Evolutionary conservation across 2,113 vertebrate species (phyloP).

Genomic region (Passer domesticus): DNA sequence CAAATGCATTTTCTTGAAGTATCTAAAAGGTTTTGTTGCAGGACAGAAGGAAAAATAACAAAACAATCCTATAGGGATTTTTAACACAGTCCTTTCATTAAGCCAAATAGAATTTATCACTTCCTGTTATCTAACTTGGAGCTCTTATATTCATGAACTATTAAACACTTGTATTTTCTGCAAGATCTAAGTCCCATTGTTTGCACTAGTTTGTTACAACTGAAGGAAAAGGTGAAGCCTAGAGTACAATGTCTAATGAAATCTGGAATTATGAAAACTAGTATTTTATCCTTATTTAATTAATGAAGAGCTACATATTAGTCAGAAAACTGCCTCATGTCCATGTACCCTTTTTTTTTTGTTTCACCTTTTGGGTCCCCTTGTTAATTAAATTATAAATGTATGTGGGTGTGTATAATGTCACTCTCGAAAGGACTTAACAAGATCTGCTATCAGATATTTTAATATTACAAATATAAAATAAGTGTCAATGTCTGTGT

Average conservation of each 20-base stretch:
- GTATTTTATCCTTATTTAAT: background rate
- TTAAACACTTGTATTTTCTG: background rate
- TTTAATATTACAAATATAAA: background rate
- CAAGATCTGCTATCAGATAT: background rate
- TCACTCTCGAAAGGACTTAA: background rate
- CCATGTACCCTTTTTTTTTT: background rate
- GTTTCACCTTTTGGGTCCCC: background rate
- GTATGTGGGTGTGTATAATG: background rate
- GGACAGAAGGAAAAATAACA: background rate
- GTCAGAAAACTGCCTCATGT: background rate
- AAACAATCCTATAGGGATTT: background rate
- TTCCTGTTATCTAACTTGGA: background rate
- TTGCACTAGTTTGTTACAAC: background rate
- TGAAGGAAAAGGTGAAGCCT: background rate
- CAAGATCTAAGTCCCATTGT: background rate
- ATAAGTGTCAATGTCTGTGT: background rate
- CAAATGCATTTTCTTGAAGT: background rate
- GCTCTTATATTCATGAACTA: background rate
- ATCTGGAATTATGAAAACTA: background rate
- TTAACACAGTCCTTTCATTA: background rate
- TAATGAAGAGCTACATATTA: background rate
- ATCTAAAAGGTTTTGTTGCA: background rate
- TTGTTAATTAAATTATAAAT: background rate
- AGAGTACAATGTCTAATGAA: background rate
- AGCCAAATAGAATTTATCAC: background rate